Conservation (phyloP, 2,113 vertebrate genomes). For the Leptodactylus fuscus region DNA sequence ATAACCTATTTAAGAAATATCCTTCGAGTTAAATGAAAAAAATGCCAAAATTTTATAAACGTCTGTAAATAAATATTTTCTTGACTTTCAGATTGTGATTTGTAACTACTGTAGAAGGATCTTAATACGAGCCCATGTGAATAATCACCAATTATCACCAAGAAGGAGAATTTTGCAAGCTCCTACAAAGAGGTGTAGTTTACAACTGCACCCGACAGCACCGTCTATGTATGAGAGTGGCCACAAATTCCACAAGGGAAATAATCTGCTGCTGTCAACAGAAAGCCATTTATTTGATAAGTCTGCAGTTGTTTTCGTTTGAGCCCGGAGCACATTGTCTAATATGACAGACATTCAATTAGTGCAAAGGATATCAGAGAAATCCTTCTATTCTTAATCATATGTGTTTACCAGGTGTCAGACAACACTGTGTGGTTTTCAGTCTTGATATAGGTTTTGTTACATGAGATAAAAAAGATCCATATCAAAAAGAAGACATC, state of each 20-base stretch:
- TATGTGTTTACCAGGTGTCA: slow-evolving; percentile 1
- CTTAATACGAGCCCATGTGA: not conserved
- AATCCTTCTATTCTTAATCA: slow-evolving; percentile 24
- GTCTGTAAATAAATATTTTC: no score
- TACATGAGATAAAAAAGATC: not conserved
- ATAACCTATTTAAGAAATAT: no score
- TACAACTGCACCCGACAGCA: not conserved
- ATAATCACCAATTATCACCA: slow-evolving; percentile 18
- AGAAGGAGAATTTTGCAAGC: not conserved
- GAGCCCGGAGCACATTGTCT: not conserved
- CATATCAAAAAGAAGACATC: not conserved
- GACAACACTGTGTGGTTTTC: not conserved
- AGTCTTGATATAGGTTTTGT: not conserved
- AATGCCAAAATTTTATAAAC: no score
- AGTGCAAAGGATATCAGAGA: slow-evolving; percentile 4
- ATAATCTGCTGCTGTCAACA: slow-evolving; percentile 15
- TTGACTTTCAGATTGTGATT: not conserved
- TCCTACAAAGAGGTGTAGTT: not conserved
- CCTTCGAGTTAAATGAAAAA: no score
- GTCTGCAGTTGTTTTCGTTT: not conserved
- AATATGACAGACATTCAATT: slow-evolving; percentile 27
- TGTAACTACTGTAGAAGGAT: not conserved
- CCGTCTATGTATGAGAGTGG: not conserved
- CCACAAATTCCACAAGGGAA: slow-evolving; percentile 22
- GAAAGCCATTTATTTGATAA: slow-evolving; percentile 13